A percentile compares a stretch with the other conserved stretches of the same genome.
phyloP scores from a whole-genome alignment of 2,113 vertebrate species.

The Pseudorectes ferrugineus region DNA sequence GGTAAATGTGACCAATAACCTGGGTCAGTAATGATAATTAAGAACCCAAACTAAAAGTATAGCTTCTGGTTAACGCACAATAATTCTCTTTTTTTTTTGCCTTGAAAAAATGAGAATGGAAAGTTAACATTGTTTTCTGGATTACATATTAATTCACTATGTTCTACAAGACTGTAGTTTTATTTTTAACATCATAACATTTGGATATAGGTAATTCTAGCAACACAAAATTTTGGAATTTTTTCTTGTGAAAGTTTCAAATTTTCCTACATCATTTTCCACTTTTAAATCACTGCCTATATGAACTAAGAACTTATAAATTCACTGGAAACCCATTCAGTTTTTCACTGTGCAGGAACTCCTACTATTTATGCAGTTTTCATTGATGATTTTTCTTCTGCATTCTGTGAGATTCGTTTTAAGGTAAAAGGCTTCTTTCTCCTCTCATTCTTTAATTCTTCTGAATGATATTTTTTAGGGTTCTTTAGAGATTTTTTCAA shows the following conservation, averaged over 20 bases:
- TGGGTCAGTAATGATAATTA: neutral
- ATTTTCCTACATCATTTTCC: neutral
- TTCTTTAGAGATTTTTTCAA: neutral
- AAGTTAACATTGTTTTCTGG: neutral
- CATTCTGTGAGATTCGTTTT: neutral
- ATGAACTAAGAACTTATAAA: neutral
- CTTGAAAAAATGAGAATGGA: neutral
- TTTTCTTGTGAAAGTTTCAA: neutral
- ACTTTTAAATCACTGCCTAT: neutral
- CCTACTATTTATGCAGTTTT: neutral
- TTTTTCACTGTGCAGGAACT: neutral
- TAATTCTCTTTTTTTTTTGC: neutral
- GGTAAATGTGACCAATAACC: neutral
- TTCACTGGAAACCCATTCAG: neutral
- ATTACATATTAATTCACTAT: neutral
- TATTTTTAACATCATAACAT: neutral
- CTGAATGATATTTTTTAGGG: neutral
- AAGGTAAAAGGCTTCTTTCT: neutral
- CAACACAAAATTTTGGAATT: neutral
- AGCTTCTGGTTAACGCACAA: neutral
- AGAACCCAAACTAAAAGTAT: neutral
- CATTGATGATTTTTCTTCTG: neutral
- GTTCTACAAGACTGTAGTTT: neutral
- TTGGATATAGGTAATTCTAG: neutral
- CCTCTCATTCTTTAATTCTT: neutral